A percentile compares a stretch with the other conserved stretches of the same genome.
These are phyloP conservation scores for Cenopis cana DNA, from an alignment of 2,888 invertebrate genomes.

Conservation along the genomic window DNA sequence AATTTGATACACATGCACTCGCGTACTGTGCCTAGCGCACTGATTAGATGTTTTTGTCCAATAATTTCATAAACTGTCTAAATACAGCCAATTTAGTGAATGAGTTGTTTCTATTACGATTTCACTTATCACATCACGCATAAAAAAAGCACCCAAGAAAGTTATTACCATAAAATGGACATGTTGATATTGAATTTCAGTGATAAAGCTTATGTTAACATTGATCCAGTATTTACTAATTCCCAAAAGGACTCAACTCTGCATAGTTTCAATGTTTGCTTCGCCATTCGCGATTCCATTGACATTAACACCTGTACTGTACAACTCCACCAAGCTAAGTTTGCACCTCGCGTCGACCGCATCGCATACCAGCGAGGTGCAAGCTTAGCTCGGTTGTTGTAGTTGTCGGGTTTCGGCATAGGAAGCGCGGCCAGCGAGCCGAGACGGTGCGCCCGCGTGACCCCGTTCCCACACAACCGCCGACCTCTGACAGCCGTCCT, in stretches of 20 bases:
- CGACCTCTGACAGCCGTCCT: constrained; percentile 66
- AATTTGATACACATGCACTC: too few species aligned
- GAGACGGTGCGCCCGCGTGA: constrained; percentile 77
- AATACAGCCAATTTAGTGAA: background rate
- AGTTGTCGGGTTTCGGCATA: constrained; percentile 45
- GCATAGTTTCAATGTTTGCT: background rate
- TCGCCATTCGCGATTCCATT: constrained; percentile 5
- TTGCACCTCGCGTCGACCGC: too few species aligned
- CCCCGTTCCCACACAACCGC: constrained; percentile 76
- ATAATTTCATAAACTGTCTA: background rate
- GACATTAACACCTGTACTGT: constrained; percentile 19
- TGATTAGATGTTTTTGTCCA: too few species aligned
- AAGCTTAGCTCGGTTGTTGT: too few species aligned
- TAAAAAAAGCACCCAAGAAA: background rate
- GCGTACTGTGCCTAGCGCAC: too few species aligned
- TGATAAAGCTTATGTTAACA: constrained; percentile 11
- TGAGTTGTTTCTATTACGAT: background rate
- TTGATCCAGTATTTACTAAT: background rate
- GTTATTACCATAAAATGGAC: background rate
- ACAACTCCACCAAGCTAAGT: too few species aligned
- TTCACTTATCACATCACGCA: constrained; percentile 13
- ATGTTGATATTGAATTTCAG: background rate
- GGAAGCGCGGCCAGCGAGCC: constrained; percentile 67
- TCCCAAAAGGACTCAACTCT: background rate
- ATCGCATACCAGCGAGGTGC: too few species aligned